Evolutionary conservation across 2,888 invertebrate genomes (phyloP).

Genomic region (Halictus quadricinctus): DNA sequence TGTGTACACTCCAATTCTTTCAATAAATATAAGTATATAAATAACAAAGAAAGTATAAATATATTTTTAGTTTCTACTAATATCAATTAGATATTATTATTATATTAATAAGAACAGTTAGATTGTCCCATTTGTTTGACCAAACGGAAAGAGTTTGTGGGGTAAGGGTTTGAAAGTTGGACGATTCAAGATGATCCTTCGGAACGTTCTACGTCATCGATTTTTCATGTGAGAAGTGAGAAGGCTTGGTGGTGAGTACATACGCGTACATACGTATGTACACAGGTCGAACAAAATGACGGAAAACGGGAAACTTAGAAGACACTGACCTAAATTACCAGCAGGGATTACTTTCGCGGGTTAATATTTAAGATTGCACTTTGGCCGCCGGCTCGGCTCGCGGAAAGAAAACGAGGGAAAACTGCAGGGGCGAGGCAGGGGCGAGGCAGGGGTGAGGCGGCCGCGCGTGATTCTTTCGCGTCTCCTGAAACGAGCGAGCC

Average conservation of each 20-base stretch:
- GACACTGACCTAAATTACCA: slow-evolving; percentile 46
- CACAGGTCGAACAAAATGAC: neutral
- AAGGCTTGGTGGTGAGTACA: neutral
- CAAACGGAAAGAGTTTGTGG: neutral
- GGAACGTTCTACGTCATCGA: neutral
- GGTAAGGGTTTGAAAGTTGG: neutral
- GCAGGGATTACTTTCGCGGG: slow-evolving; percentile 38
- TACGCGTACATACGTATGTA: neutral
- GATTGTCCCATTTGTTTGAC: neutral
- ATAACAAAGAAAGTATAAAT: no score
- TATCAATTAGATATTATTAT: no score
- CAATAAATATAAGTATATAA: no score
- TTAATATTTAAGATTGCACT: slow-evolving; percentile 51
- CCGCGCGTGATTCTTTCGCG: slow-evolving; percentile 26
- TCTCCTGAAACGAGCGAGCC: slow-evolving; percentile 34
- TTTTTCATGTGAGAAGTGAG: neutral
- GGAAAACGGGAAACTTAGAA: slow-evolving; percentile 10
- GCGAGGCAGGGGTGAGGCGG: neutral
- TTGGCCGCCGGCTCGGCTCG: slow-evolving; percentile 13
- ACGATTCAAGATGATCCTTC: neutral
- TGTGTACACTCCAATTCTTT: no score
- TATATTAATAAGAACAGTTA: no score
- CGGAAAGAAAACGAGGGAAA: neutral
- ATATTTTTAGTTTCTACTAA: no score
- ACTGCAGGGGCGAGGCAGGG: neutral